Conservation (phyloP, 2,888 invertebrate genomes). For the Onchidella celtica region DNA sequence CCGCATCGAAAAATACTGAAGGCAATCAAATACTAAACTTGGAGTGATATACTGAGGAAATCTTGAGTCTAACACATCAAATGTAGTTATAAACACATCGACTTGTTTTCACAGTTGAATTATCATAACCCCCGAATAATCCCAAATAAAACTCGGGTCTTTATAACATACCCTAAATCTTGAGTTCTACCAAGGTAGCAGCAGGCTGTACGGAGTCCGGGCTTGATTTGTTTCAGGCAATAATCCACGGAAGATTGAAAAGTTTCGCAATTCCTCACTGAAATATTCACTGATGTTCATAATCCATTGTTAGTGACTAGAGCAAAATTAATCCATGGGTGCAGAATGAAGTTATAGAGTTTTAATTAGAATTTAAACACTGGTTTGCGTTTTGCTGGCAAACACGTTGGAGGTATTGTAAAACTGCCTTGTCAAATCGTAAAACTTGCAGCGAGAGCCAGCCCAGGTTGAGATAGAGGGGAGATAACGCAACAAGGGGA, state of each 20-base stretch:
- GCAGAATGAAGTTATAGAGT: too few species aligned
- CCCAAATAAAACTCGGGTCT: conserved; percentile 3
- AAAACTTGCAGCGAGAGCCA: neutral
- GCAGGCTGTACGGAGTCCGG: too few species aligned
- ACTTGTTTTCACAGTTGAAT: neutral
- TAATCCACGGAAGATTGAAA: too few species aligned
- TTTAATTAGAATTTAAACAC: neutral
- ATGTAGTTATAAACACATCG: neutral
- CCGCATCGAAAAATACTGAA: too few species aligned
- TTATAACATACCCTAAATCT: conserved; percentile 40
- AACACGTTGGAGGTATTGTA: neutral
- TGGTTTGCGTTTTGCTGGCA: neutral
- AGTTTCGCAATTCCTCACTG: too few species aligned
- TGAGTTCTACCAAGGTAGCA: neutral
- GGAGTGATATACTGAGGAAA: too few species aligned
- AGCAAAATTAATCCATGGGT: too few species aligned
- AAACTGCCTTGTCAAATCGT: neutral
- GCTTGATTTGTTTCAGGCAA: too few species aligned
- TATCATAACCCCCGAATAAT: neutral
- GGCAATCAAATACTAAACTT: too few species aligned
- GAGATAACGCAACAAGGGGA: too few species aligned
- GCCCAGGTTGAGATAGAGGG: neutral
- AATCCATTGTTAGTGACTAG: too few species aligned
- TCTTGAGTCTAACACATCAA: neutral
- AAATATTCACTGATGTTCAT: too few species aligned